Evolutionary conservation across 2,888 invertebrate genomes (phyloP).

Genomic region (Drosophila peninsularis): DNA sequence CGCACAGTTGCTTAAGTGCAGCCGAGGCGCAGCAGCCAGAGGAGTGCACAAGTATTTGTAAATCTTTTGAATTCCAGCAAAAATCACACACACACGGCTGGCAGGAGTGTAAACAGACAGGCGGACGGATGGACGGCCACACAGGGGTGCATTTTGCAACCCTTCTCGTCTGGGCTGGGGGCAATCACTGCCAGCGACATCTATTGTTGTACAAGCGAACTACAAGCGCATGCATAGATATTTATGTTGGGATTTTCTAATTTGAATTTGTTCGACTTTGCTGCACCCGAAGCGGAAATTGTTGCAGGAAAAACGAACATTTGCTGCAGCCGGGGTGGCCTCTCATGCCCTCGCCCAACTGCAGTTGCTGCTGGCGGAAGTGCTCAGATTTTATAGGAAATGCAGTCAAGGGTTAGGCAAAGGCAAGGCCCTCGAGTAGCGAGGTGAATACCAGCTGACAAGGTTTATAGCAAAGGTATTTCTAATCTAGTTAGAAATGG

Average conservation of each 20-base stretch:
- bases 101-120: conserved; percentile 23
- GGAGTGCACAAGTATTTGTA: conserved; percentile 75
- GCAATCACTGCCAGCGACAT: conserved; percentile 77
- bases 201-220: conserved; percentile 71
- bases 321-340: conserved; percentile 50
- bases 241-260: conserved; percentile 76
- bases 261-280: conserved; percentile 74
- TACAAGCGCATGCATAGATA: conserved; percentile 70
- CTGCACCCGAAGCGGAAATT: conserved; percentile 74
- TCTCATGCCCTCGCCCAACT: conserved; percentile 8
- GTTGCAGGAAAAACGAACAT: conserved; percentile 70
- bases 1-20: conserved; percentile 70
- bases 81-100: conserved; percentile 54
- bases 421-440: conserved; percentile 39
- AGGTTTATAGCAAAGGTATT: neutral
- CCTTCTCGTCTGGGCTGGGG: conserved; percentile 50
- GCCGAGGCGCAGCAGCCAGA: conserved; percentile 65
- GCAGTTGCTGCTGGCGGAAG: conserved; percentile 19
- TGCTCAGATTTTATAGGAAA: conserved; percentile 66
- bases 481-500: no score
- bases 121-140: conserved; percentile 26
- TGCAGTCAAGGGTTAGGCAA: conserved; percentile 57
- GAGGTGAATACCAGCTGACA: conserved; percentile 38
- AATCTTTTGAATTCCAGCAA: conserved; percentile 77
- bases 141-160: conserved; percentile 77